Conservation (phyloP, 2,888 invertebrate species). For the Dione juno region DNA sequence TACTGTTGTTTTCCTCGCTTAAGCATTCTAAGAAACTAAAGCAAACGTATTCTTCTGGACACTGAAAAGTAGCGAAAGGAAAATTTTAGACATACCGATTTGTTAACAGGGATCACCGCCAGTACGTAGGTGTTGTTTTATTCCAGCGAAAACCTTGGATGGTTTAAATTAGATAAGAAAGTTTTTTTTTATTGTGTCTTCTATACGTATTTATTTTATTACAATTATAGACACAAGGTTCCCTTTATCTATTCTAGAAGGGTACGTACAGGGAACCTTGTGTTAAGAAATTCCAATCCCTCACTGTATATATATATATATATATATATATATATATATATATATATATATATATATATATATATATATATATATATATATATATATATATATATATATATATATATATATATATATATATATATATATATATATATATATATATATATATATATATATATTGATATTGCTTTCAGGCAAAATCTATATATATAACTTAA, state of each 20-base stretch:
- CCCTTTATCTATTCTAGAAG: too few relatives aligned
- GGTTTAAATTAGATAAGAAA: conserved; percentile 12
- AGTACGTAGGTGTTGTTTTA: conserved; percentile 30
- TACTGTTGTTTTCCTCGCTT: neutral
- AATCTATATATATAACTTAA: too few relatives aligned
- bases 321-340: neutral
- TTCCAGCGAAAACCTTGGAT: conserved; percentile 4
- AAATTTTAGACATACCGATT: conserved; percentile 47
- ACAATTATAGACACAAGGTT: too few relatives aligned
- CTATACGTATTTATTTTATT: neutral
- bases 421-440: too few relatives aligned
- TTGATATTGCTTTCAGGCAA: too few relatives aligned
- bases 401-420: too few relatives aligned
- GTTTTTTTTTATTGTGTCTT: neutral
- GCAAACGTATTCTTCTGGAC: conserved; percentile 39
- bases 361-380: too few relatives aligned
- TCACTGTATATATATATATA: neutral
- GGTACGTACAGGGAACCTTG: neutral
- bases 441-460: too few relatives aligned
- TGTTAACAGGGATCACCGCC: conserved; percentile 47
- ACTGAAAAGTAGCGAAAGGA: conserved; percentile 45
- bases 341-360: too few relatives aligned
- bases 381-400: too few relatives aligned
- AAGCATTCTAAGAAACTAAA: conserved; percentile 14
- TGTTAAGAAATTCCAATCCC: neutral